phyloP scores from a whole-genome alignment of 2,797 vertebrate genomes.

The Cichlasoma orientale region DNA sequence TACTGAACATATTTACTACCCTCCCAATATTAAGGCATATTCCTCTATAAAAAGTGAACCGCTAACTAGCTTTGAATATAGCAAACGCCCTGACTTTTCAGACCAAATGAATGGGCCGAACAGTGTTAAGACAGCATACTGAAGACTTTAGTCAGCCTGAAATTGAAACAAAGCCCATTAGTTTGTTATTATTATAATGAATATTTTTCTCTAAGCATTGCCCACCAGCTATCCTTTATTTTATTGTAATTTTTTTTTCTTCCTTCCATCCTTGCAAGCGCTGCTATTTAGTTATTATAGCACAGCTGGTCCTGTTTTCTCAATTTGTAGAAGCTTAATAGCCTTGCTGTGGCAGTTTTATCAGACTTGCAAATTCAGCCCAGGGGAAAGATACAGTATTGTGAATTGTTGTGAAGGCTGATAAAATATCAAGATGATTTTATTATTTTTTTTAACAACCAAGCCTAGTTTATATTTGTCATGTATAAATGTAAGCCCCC shows the following conservation, averaged over 20 bases:
- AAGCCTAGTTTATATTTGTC: neutral
- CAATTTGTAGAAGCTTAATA: conserved; percentile 1
- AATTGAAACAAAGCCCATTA: neutral
- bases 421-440: neutral
- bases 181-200: neutral
- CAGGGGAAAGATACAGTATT: neutral
- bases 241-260: neutral
- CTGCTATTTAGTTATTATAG: neutral
- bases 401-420: neutral
- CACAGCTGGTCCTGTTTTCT: neutral
- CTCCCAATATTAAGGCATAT: neutral
- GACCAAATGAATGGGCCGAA: neutral
- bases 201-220: neutral
- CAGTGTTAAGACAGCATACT: neutral
- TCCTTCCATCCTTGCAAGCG: neutral
- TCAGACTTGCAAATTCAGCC: neutral
- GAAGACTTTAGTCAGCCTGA: neutral
- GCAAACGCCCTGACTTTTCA: neutral
- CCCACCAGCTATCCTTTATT: conserved; percentile 5
- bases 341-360: neutral
- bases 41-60: neutral
- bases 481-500: neutral
- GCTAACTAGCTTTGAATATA: neutral
- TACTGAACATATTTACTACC: neutral
- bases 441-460: too few relatives aligned